Base-by-base conservation (phyloP, 2,888 invertebrate genomes). In the Mechanitis messenoides region DNA sequence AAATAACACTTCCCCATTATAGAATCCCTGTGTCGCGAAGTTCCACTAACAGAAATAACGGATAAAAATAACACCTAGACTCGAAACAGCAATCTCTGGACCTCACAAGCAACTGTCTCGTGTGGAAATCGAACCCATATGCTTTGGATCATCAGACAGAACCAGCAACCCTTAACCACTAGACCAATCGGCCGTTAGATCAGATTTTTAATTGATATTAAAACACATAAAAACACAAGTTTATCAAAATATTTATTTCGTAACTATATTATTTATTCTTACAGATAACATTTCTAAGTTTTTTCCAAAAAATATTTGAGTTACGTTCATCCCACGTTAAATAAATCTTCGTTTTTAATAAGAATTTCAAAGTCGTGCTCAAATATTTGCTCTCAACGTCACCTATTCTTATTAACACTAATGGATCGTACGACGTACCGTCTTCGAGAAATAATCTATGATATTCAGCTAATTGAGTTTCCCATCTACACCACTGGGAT, bases 401-500 rank as follows among this genome's bases (percentile, higher is more conserved):
- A 11, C 92, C 93, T 69, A 93, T 78, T 73, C 92, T 91, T 28
- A 94, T 87, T 70, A 94, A 81, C 20, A 94, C 90, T 60, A 94
- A 75, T 3, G 92, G 91, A 69, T 92, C 92, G 62, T 92, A 91
- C 0, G 83, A 77, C 1, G 85, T 91, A 2, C 91, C 91, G 63
- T 92, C 91, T 71, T 92, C 91, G 35, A 92, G 83, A 67, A 93
- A 92, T 61, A 93, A 79, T 60, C 93, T 86, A 68, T 93, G 92
- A 72, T 93, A 91, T 69, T 94, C 93, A 0, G 93, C 93, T 33
- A 94, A 84, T 70, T 93, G 92, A 11, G 93, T 92, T 73, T 94
- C 94, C 92, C 93, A 92, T 47, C 92, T 85, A 74, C 93, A 93
- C 95, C 95, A 95, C 62, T 94, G 93, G 35, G 94, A 93, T 71